A percentile compares a stretch with the other conserved stretches of the same genome.
These are phyloP conservation scores for Pseudomyrmex concolor DNA, from an alignment of 1,140 invertebrate species.

Conservation along the genomic window DNA sequence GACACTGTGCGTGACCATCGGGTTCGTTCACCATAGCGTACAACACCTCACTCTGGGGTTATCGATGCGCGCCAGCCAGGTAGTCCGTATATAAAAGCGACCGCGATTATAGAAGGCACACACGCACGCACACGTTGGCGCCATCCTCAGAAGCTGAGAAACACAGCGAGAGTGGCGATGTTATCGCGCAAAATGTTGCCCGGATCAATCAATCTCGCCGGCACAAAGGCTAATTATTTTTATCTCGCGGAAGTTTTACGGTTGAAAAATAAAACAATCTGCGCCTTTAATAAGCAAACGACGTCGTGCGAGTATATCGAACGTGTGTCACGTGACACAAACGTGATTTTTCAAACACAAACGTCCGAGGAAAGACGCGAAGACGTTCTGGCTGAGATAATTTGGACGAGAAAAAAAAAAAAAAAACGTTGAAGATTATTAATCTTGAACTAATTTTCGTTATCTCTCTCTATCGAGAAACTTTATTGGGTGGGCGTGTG, in stretches of 20 bases:
- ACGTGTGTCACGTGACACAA: too few species aligned
- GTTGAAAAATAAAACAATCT: slow-evolving; percentile 28
- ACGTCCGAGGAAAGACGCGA: too few species aligned
- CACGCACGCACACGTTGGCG: not conserved
- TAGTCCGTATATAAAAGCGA: slow-evolving; percentile 30
- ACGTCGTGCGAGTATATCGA: too few species aligned
- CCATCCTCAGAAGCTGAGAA: slow-evolving; percentile 35
- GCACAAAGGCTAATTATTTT: slow-evolving; percentile 53
- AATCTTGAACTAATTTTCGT: not conserved
- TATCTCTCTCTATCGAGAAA: not conserved
- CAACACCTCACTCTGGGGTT: slow-evolving; percentile 19
- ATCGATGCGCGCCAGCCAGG: slow-evolving; percentile 32
- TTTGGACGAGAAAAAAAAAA: not conserved
- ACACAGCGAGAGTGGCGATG: slow-evolving; percentile 1
- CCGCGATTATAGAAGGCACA: slow-evolving; percentile 24
- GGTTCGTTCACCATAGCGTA: slow-evolving; percentile 45
- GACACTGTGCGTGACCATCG: not conserved
- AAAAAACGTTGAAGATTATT: not conserved
- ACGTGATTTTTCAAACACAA: too few species aligned
- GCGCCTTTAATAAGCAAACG: not conserved
- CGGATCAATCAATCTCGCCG: slow-evolving; percentile 30
- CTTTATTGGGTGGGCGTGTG: not conserved
- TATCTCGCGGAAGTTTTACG: slow-evolving; percentile 30
- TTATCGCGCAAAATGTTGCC: slow-evolving; percentile 39
- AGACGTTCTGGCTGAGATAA: not conserved